A percentile compares a stretch with the other conserved stretches of the same genome.
Conservation (phyloP, 2,113 vertebrate species). For the Malurus cyaneus region DNA sequence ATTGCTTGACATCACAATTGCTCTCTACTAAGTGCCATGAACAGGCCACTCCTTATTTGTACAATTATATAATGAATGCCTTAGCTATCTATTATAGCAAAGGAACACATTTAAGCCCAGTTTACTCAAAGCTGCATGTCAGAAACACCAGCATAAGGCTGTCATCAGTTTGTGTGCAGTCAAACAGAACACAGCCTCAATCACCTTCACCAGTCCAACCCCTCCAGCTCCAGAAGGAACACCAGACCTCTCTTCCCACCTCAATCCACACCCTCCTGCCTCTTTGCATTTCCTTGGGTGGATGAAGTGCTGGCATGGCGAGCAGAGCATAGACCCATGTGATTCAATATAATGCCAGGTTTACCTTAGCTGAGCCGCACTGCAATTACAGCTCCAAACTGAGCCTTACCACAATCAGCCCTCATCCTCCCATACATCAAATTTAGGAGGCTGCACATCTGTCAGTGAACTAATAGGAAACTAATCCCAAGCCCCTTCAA, state of each 20-base stretch:
- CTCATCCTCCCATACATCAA: neutral
- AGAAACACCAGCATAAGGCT: neutral
- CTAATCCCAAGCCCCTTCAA: neutral
- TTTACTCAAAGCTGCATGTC: neutral
- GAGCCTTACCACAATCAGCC: neutral
- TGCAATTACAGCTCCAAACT: accelerated
- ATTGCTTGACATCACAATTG: neutral
- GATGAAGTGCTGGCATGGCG: accelerated
- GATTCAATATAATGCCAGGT: neutral
- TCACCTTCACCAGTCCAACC: neutral
- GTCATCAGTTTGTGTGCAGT: neutral
- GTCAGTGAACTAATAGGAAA: neutral
- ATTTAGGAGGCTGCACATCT: neutral
- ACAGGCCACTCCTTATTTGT: neutral
- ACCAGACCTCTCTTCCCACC: neutral
- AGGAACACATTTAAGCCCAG: neutral
- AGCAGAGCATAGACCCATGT: accelerated
- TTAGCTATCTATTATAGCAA: neutral
- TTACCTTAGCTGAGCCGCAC: neutral
- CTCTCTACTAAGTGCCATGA: neutral
- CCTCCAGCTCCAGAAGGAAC: neutral
- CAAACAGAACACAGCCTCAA: neutral
- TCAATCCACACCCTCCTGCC: neutral
- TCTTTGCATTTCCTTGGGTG: neutral
- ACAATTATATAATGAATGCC: neutral